Evolutionary conservation across 1,140 invertebrate species (phyloP).

Genomic region (Homarus americanus): DNA sequence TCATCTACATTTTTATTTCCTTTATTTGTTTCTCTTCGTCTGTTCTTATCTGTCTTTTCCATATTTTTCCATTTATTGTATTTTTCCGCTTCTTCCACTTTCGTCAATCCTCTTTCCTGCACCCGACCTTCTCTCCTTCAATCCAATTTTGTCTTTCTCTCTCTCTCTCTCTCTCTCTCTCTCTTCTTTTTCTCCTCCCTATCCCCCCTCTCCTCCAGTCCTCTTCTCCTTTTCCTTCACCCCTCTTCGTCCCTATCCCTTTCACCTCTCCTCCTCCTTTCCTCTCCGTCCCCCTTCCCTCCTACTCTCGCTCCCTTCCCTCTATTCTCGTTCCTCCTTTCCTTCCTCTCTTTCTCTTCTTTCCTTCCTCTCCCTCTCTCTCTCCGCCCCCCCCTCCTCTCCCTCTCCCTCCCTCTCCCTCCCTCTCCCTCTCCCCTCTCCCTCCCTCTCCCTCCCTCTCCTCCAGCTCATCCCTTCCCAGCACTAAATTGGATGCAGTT

Average conservation of each 20-base stretch:
- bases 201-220: background rate
- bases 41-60: background rate
- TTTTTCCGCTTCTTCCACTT: background rate
- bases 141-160: background rate
- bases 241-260: too few relatives aligned
- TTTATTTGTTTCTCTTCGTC: background rate
- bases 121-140: background rate
- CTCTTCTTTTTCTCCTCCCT: background rate
- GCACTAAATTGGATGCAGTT: too few relatives aligned
- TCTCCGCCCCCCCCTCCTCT: background rate
- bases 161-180: constrained; percentile 1
- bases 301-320: background rate
- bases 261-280: background rate
- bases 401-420: too few relatives aligned
- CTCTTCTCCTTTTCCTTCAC: background rate
- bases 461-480: too few relatives aligned
- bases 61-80: background rate
- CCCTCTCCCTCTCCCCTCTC: background rate
- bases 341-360: background rate
- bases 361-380: background rate
- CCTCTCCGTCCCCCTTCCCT: background rate
- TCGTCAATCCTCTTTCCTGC: background rate
- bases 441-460: background rate
- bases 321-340: background rate
- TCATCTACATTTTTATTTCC: too few relatives aligned